Conservation (phyloP, 2,888 invertebrate genomes). For the Nezara viridula region DNA sequence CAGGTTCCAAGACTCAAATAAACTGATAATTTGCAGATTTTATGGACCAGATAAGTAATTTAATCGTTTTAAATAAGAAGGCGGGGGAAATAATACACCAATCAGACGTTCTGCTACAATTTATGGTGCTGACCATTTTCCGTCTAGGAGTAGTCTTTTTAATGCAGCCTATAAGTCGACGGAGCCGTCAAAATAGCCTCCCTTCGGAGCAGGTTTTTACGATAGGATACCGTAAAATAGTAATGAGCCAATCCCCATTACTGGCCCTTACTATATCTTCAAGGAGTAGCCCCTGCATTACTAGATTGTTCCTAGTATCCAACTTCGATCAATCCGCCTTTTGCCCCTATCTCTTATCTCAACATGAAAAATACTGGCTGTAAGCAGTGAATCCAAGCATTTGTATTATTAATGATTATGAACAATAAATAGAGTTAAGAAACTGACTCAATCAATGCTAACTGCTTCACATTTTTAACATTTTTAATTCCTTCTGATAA, state of each 20-base stretch:
- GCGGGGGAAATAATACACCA: not conserved
- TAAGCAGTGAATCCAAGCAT: not conserved
- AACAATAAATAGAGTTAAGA: too few species aligned
- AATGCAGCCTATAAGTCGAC: constrained; percentile 48
- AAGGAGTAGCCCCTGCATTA: constrained; percentile 43
- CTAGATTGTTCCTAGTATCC: constrained; percentile 15
- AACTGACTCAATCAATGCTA: too few species aligned
- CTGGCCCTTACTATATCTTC: constrained; percentile 49
- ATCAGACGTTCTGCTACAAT: not conserved
- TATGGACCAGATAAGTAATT: not conserved
- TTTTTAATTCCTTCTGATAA: too few species aligned
- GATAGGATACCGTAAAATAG: constrained; percentile 54
- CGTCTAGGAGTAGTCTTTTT: constrained; percentile 13
- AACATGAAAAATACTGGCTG: not conserved
- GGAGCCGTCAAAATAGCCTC: constrained; percentile 47
- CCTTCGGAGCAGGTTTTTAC: constrained; percentile 27
- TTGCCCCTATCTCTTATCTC: not conserved
- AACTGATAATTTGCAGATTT: not conserved
- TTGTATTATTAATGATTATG: not conserved
- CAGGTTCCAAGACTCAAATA: not conserved
- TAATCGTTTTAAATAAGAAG: not conserved
- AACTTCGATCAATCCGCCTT: constrained; percentile 27
- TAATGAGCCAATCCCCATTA: constrained; percentile 51
- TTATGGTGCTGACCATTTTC: constrained; percentile 50
- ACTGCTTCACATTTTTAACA: too few species aligned